Evolutionary conservation across 2,888 invertebrate genomes (phyloP).

Genomic region (Mythimna vitellina): DNA sequence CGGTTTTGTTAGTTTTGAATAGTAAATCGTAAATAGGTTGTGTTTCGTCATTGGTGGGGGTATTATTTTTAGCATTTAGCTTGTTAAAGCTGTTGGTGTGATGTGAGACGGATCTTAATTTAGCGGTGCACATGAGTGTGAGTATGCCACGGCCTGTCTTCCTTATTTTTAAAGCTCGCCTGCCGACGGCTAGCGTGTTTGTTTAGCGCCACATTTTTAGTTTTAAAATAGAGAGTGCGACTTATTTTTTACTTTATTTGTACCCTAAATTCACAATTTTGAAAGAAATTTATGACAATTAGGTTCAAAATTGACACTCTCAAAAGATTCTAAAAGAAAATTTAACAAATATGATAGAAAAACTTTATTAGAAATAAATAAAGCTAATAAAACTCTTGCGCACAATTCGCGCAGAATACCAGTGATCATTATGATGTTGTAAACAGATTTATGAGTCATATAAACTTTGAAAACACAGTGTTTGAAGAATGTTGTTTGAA

Average conservation of each 20-base stretch:
- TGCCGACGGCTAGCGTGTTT: conserved; percentile 67
- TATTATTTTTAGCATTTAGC: conserved; percentile 89
- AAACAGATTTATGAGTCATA: conserved; percentile 49
- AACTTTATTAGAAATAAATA: conserved; percentile 16
- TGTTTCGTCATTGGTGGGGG: conserved; percentile 83
- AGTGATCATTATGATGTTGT: conserved; percentile 37
- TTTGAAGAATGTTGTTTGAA: conserved; percentile 25
- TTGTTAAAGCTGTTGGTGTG: conserved; percentile 87
- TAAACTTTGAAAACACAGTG: conserved; percentile 30
- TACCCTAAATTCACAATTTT: not conserved
- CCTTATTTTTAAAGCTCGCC: conserved; percentile 79
- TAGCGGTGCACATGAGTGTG: conserved; percentile 86
- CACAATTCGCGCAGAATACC: conserved; percentile 31
- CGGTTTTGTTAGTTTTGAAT: conserved; percentile 58
- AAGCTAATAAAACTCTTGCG: conserved; percentile 32
- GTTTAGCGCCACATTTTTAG: conserved; percentile 56
- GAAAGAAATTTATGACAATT: not conserved
- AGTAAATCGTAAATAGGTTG: conserved; percentile 80
- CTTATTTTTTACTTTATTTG: conserved; percentile 10
- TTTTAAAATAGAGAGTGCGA: conserved; percentile 23
- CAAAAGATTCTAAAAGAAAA: not conserved
- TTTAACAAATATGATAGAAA: not conserved
- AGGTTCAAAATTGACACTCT: not conserved
- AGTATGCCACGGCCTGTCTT: conserved; percentile 83
- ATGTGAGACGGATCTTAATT: conserved; percentile 87